These are phyloP conservation scores for Callyntrura guangdongensis DNA, from an alignment of 2,888 invertebrate genomes.

Conservation along the genomic window DNA sequence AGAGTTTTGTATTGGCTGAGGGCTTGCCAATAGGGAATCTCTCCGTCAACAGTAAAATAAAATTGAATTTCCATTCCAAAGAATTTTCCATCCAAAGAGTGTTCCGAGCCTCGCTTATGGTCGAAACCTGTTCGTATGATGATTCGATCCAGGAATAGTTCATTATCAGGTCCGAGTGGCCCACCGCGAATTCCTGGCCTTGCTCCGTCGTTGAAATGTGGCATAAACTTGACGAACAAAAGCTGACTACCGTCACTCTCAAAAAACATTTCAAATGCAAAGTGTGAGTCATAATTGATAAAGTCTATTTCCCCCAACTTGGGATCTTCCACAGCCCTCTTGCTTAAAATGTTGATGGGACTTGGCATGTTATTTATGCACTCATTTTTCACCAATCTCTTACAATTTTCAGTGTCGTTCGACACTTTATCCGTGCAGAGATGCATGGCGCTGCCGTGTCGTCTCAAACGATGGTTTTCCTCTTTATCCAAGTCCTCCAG, in stretches of 20 bases:
- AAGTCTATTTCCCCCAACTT: slow-evolving; percentile 47
- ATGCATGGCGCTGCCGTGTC: slow-evolving; percentile 45
- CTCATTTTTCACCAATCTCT: slow-evolving; percentile 5
- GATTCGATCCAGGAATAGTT: slow-evolving; percentile 40
- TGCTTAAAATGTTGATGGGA: slow-evolving; percentile 54
- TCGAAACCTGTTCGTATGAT: slow-evolving; percentile 12
- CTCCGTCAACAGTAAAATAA: slow-evolving; percentile 38
- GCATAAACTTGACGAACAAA: slow-evolving; percentile 53
- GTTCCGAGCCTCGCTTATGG: slow-evolving; percentile 24
- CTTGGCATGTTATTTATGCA: slow-evolving; percentile 42
- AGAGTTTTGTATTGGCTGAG: slow-evolving; percentile 35
- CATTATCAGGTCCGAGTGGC: neutral
- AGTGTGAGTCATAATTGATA: slow-evolving; percentile 43
- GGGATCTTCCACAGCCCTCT: slow-evolving; percentile 24
- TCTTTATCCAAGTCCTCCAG: neutral
- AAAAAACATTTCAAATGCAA: slow-evolving; percentile 68
- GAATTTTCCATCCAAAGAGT: slow-evolving; percentile 3
- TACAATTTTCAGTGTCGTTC: neutral
- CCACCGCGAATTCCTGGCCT: slow-evolving; percentile 55
- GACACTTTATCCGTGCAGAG: slow-evolving; percentile 12
- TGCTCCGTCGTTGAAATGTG: neutral
- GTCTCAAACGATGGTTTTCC: neutral
- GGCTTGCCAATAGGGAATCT: slow-evolving; percentile 41
- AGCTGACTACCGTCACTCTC: slow-evolving; percentile 72
- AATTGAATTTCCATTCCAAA: slow-evolving; percentile 65